Conservation (phyloP, 2,888 invertebrate species). For the Escarpia spicata region DNA sequence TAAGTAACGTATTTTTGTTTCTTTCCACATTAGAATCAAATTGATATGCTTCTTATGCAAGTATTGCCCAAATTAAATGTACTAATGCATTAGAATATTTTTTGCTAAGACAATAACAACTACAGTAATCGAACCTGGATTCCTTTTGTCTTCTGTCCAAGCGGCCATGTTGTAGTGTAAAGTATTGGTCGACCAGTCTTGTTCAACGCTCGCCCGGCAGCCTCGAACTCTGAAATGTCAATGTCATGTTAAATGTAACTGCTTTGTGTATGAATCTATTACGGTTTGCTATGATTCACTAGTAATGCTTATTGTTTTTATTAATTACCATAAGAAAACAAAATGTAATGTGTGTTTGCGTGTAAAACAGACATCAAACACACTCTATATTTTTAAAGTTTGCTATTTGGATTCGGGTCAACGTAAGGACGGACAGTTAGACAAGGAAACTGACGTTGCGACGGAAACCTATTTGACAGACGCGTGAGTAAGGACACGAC, state of each 20-base stretch:
- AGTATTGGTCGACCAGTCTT: constrained; percentile 90
- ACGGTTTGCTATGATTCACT: too few relatives aligned
- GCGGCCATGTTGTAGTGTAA: constrained; percentile 98
- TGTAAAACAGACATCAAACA: too few relatives aligned
- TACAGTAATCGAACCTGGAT: background rate
- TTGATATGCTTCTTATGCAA: background rate
- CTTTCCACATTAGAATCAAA: background rate
- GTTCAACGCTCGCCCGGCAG: constrained; percentile 80
- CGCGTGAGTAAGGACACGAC: too few relatives aligned
- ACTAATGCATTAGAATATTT: background rate
- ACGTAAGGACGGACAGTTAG: too few relatives aligned
- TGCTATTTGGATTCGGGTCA: too few relatives aligned
- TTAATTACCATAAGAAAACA: too few relatives aligned
- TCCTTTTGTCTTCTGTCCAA: background rate
- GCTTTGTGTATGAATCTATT: background rate
- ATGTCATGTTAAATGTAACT: background rate
- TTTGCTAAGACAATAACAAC: background rate
- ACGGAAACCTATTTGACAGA: too few relatives aligned
- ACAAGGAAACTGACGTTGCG: too few relatives aligned
- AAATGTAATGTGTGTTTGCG: background rate
- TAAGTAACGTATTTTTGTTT: too few relatives aligned
- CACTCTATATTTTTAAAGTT: too few relatives aligned
- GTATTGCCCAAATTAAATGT: background rate
- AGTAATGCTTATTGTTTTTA: too few relatives aligned
- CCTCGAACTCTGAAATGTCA: background rate